Base-by-base conservation (phyloP, 2,888 invertebrate species). In the Microctonus hyperodae region DNA sequence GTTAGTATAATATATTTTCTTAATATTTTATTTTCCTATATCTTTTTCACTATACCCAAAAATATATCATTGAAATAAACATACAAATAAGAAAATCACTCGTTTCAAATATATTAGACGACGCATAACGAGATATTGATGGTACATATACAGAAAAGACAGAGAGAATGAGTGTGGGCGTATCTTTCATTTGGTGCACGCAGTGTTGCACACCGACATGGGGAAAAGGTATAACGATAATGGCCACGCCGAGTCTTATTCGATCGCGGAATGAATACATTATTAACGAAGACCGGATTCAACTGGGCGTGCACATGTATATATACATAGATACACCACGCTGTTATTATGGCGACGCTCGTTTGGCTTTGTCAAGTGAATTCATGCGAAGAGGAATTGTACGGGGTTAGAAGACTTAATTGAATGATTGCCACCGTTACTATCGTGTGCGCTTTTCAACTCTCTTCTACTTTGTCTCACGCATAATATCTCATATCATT, bases 331-430 rank as follows among this genome's bases (percentile, higher is more conserved):
- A 44, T 44, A 44, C 9, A 61, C 31, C 22, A 35, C 56, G 37
- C 25, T 66, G 55, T 59, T 44, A 55, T 37, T 62, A 66, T 40
- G 58, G 50, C 56, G 51, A 61, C 61, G 61, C 75, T 76, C 51
- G 64, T 62, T 64, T 72, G 72, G 78, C 76, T 80, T 78, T 79
- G 79, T 81, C 79, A 77, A 80, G 79, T 80, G 76, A 81, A 79
- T 78, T 79, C 76, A 76, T 74, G 77, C 77, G 73, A 75, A 78
- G 77, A 78, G 77, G 76, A 79, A 79, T 79, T 76, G 77, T 75
- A 76, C 73, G 74, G 76, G 75, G 60, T 57, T 58, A 64, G 75
- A 76, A 73, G 74, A 74, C 78, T 75, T 79, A 81, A 81, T 79
- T 80, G 81, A 81, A 81, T 80, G 81, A 81, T 81, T 80, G 79